Percentiles rank a stretch among this genome's conserved stretches.
Evolutionary conservation across 2,888 invertebrate species (phyloP).

Genomic region (Thecocarcelia acutangulata): DNA sequence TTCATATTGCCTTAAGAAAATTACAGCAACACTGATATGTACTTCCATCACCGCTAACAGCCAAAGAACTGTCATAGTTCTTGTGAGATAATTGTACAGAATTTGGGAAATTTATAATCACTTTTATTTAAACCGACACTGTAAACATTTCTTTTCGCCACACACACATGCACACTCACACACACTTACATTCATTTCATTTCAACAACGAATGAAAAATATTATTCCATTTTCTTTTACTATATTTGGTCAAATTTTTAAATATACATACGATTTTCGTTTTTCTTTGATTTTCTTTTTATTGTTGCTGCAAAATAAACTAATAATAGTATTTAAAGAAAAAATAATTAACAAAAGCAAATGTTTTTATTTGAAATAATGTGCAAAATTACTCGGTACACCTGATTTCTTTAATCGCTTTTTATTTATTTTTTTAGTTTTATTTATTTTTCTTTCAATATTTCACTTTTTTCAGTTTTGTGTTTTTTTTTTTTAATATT

Average conservation of each 20-base stretch:
- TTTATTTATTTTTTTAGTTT: constrained; percentile 3
- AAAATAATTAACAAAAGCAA: constrained; percentile 36
- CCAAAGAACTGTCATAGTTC: too few species aligned
- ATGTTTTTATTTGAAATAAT: constrained; percentile 38
- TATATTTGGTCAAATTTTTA: constrained; percentile 66
- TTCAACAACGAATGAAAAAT: constrained; percentile 41
- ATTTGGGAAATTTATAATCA: too few species aligned
- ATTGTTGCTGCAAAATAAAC: constrained; percentile 45
- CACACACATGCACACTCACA: constrained; percentile 2
- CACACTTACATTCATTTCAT: constrained; percentile 9
- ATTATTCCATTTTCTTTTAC: constrained; percentile 64
- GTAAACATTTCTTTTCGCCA: constrained; percentile 8
- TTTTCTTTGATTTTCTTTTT: constrained; percentile 9
- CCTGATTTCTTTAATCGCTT: constrained; percentile 46
- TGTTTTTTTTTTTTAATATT: constrained; percentile 34
- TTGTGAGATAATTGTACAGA: too few species aligned
- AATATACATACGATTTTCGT: constrained; percentile 44
- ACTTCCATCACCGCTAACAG: too few species aligned
- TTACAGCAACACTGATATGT: too few species aligned
- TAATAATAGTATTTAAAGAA: constrained; percentile 54
- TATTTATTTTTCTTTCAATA: constrained; percentile 20
- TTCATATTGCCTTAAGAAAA: too few species aligned
- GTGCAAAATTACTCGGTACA: constrained; percentile 52
- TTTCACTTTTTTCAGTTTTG: constrained; percentile 25
- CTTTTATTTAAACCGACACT: constrained; percentile 7